Base-by-base conservation (phyloP, 2,888 invertebrate genomes). In the Tanytarsus gracilentus region DNA sequence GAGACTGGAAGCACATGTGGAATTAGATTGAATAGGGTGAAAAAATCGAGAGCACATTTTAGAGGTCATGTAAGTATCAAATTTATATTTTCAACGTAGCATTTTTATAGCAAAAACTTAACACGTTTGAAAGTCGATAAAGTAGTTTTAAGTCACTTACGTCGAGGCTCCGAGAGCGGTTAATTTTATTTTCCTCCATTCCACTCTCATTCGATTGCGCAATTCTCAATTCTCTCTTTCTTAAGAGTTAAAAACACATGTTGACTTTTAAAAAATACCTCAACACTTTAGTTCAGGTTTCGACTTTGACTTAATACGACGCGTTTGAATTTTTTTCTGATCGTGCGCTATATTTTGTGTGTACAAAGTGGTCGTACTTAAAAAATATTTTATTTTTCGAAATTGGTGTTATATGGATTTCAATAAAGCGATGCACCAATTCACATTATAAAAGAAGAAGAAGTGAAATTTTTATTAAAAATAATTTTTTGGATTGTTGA, bases 101-200 rank as follows among this genome's bases (percentile, higher is more conserved):
- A 11, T 18, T 44, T 44, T 44, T 40, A 40, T 16, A 40, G 40
- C 40, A 40, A 14, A 29, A 29, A 29, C 5, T 5, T 5, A 33
- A n/a, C 33, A n/a, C 9, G 33, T n/a, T n/a, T n/a, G n/a, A n/a
- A 33, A 33, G 44, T 44, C 44, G 44, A 23, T 44, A 44, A 44
- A 2, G 44, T n/a, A 44, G 44, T 11, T 11, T 18, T 8, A 21
- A n/a, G n/a, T n/a, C n/a, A n/a, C n/a, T n/a, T n/a, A n/a, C n/a
- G 44, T 9, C 44, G 18, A 23, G 23, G 18, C n/a, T 11, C 36
- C 44, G 5, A 9, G 8, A n/a, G n/a, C 9, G 44, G 18, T 23
- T 44, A 18, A 8, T 44, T 18, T 4, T 9, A 8, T 4, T 3
- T 23, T 44, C 44, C 3, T 18, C n/a, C 21, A 18, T 44, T 44